These are phyloP conservation scores for Carollia perspicillata DNA, from an alignment of 2,113 vertebrate genomes.

Conservation along the genomic window DNA sequence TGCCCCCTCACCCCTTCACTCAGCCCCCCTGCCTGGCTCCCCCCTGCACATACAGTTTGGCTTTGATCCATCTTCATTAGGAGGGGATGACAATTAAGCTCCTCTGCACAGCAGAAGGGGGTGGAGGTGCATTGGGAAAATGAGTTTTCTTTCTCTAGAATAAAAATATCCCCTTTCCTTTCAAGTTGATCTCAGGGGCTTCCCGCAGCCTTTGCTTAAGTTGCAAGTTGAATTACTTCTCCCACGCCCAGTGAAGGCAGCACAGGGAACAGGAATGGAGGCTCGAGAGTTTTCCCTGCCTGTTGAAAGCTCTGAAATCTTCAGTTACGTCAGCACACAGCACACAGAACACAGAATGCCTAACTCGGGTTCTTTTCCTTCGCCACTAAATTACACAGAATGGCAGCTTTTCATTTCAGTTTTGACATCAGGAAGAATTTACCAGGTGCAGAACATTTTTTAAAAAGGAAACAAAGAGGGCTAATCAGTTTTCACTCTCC, in stretches of 20 bases:
- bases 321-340: neutral
- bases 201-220: constrained; percentile 59
- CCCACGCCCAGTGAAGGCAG: neutral
- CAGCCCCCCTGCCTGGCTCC: constrained; percentile 41
- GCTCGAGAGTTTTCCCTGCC: neutral
- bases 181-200: constrained; percentile 49
- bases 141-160: constrained; percentile 58
- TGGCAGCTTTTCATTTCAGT: neutral
- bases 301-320: neutral
- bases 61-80: constrained; percentile 72
- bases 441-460: neutral
- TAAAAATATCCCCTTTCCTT: constrained; percentile 57
- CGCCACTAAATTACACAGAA: neutral
- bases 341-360: neutral
- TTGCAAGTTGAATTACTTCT: constrained; percentile 59
- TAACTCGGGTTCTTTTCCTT: neutral
- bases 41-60: constrained; percentile 57
- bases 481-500: neutral
- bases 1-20: constrained; percentile 44
- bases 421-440: neutral
- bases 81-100: constrained; percentile 69
- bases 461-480: neutral
- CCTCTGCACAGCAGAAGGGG: constrained; percentile 28
- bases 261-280: neutral
- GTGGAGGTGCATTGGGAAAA: constrained; percentile 36